Evolutionary conservation across 2,797 vertebrate genomes (phyloP).

Genomic region (Alcedo atthis): DNA sequence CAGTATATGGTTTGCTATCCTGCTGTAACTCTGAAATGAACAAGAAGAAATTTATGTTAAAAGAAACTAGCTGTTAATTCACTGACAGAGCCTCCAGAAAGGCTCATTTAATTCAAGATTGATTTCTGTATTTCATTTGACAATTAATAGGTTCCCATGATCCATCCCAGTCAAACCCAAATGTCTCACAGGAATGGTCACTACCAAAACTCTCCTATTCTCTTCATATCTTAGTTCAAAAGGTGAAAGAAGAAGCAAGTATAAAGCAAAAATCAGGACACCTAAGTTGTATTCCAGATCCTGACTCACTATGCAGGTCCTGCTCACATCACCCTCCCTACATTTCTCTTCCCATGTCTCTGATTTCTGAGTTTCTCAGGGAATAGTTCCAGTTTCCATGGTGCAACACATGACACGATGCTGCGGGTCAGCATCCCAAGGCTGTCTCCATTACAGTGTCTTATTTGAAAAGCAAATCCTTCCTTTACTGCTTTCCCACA

Average conservation of each 20-base stretch:
- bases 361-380: background rate
- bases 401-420: background rate
- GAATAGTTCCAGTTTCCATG: background rate
- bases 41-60: background rate
- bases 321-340: background rate
- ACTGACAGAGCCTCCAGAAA: background rate
- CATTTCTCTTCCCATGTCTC: background rate
- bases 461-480: background rate
- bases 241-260: background rate
- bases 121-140: background rate
- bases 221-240: background rate
- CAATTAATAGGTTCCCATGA: background rate
- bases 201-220: background rate
- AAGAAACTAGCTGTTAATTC: background rate
- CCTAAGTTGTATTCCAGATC: background rate
- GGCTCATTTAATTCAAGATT: background rate
- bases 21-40: constrained; percentile 67
- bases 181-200: background rate
- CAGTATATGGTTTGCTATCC: constrained; percentile 74
- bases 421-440: background rate
- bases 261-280: background rate
- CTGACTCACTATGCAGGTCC: background rate
- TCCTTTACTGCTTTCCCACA: background rate
- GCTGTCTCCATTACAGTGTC: background rate
- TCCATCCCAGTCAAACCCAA: background rate